Percentiles rank a stretch among this genome's conserved stretches.
Conservation (phyloP, 2,888 invertebrate species). For the Ornithoptera alexandrae region DNA sequence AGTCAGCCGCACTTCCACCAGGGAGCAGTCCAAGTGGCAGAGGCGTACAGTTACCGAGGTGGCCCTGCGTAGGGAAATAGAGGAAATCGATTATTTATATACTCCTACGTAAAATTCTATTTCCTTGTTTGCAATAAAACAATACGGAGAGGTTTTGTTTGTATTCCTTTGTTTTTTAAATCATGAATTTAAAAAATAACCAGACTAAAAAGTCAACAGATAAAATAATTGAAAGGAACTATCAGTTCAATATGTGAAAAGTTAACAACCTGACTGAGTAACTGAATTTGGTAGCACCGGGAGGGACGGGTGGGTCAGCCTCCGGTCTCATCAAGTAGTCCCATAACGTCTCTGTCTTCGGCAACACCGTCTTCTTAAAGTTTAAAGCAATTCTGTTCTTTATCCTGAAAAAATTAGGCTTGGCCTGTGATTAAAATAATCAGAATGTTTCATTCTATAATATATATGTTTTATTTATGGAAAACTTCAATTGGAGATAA, state of each 20-base stretch:
- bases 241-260: too few relatives aligned
- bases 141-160: too few relatives aligned
- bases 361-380: constrained; percentile 52
- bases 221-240: not conserved
- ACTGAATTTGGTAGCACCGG: constrained; percentile 87
- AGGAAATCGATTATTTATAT: too few relatives aligned
- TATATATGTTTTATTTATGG: too few relatives aligned
- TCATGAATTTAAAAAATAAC: not conserved
- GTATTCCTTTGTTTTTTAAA: too few relatives aligned
- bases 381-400: constrained; percentile 59
- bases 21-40: constrained; percentile 85
- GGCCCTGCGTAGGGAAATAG: constrained; percentile 53
- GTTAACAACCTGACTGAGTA: constrained; percentile 80
- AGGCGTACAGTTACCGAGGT: constrained; percentile 82
- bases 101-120: too few relatives aligned
- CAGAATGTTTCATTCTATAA: too few relatives aligned
- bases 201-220: not conserved
- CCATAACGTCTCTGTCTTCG: constrained; percentile 57
- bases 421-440: too few relatives aligned
- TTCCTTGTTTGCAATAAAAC: too few relatives aligned
- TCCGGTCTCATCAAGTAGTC: constrained; percentile 63
- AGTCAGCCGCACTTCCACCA: constrained; percentile 83
- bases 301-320: constrained; percentile 85
- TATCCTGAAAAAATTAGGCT: constrained; percentile 43
- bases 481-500: too few relatives aligned